Evolutionary conservation across 2,888 invertebrate genomes (phyloP), one percentile per base, ranked within the genome.

Genomic region (Pharmacophagus antenor): DNA sequence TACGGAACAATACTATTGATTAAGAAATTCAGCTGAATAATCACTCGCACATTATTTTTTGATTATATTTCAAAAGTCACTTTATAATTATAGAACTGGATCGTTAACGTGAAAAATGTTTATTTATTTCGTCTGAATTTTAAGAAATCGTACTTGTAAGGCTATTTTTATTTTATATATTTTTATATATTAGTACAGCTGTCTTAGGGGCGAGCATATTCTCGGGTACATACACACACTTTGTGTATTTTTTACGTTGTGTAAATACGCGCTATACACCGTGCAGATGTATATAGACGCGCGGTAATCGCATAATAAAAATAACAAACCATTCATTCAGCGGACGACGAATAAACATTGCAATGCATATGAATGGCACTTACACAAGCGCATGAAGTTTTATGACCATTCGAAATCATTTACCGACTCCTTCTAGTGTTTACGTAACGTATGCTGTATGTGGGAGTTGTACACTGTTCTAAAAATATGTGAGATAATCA

Each of bases 321-420:
- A 59, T 50, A 60, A 42, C 15, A 41, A 42, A n/a, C 55, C 55
- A 55, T 55, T 56, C 54, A 54, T 46, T 37, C 50, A 18, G 47
- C 27, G 17, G 23, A 71, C 59, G 56, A 70, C n/a, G 74, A 27
- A 72, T 73, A 5, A 74, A 71, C 57, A 58, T 46, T 22, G 61
- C 51, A 63, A 42, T 15, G 37, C 37, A 37, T 47, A 58, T 58
- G 57, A 58, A 58, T 58, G 57, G 51, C 37, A 17, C 51, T 58
- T 58, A 58, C 57, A 46, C 31, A 58, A 52, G 46, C 44, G 44
- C 44, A 51, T 44, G 37, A 31, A 46, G 46, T 37, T 58, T 58
- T 58, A 58, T 58, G 51, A 46, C 46, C 51, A 44, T 51, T 31
- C 46, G 52, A 47, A 57, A 52, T 58, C 51, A 58, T 52, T 52